A percentile compares a stretch with the other conserved stretches of the same genome.
Evolutionary conservation across 2,113 vertebrate species (phyloP).

Genomic region (Rhineura floridana): DNA sequence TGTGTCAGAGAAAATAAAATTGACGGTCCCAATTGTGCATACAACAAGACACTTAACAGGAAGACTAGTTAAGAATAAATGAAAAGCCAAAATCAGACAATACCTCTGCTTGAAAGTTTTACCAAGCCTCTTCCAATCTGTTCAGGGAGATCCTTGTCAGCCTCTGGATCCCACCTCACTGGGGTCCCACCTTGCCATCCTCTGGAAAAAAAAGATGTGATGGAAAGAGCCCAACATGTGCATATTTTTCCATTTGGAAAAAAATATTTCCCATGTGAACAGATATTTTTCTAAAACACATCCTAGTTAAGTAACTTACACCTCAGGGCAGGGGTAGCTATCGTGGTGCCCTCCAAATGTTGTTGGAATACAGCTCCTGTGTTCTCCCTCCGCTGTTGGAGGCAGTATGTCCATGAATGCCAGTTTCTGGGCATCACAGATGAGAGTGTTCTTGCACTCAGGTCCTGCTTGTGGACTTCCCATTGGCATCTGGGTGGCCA

Average conservation of each 20-base stretch:
- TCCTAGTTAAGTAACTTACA: not conserved
- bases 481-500: too few species aligned
- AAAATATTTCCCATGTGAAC: not conserved
- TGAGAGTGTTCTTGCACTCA: too few species aligned
- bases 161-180: not conserved
- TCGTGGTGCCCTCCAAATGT: too few species aligned
- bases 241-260: not conserved
- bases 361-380: too few species aligned
- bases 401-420: too few species aligned
- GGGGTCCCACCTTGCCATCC: too few species aligned
- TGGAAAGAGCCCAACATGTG: not conserved
- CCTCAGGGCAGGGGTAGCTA: too few species aligned
- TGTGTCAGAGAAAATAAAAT: not conserved
- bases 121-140: not conserved
- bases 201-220: not conserved
- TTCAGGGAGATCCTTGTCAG: not conserved
- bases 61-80: not conserved
- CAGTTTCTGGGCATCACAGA: too few species aligned
- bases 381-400: too few species aligned
- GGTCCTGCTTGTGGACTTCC: too few species aligned
- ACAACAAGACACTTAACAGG: too few species aligned
- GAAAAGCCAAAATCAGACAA: not conserved
- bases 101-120: not conserved
- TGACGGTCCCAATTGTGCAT: not conserved
- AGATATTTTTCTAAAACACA: not conserved